Conservation (phyloP, 1,140 invertebrate species). For the Wasmannia auropunctata region DNA sequence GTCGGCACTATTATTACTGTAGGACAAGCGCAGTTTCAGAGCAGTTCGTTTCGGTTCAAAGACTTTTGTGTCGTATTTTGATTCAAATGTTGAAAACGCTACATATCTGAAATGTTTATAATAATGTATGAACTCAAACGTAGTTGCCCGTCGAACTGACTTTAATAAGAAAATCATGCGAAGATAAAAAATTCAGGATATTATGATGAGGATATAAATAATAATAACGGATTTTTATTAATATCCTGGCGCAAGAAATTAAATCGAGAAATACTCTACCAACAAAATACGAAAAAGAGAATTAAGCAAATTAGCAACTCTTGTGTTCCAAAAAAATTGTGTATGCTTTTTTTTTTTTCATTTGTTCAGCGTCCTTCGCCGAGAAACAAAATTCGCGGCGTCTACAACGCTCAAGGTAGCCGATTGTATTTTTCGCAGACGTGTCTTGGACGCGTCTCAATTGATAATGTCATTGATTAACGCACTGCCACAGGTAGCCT, state of each 20-base stretch:
- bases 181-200: neutral
- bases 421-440: slow-evolving; percentile 29
- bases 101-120: neutral
- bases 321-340: neutral
- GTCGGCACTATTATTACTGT: slow-evolving; percentile 40
- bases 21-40: neutral
- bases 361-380: neutral
- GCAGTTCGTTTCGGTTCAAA: neutral
- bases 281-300: neutral
- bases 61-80: neutral
- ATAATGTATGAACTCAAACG: neutral
- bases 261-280: neutral
- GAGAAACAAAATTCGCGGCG: neutral
- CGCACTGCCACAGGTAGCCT: slow-evolving; percentile 3
- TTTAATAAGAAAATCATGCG: neutral
- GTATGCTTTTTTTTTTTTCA: neutral
- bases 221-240: neutral
- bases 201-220: neutral
- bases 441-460: slow-evolving; percentile 12
- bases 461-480: slow-evolving; percentile 41
- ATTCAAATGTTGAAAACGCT: neutral
- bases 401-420: neutral
- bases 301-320: neutral
- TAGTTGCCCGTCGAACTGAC: neutral
- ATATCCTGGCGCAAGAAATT: neutral